These are phyloP conservation scores for Pyrrhosoma nymphula DNA, from an alignment of 2,888 invertebrate species.

Conservation along the genomic window DNA sequence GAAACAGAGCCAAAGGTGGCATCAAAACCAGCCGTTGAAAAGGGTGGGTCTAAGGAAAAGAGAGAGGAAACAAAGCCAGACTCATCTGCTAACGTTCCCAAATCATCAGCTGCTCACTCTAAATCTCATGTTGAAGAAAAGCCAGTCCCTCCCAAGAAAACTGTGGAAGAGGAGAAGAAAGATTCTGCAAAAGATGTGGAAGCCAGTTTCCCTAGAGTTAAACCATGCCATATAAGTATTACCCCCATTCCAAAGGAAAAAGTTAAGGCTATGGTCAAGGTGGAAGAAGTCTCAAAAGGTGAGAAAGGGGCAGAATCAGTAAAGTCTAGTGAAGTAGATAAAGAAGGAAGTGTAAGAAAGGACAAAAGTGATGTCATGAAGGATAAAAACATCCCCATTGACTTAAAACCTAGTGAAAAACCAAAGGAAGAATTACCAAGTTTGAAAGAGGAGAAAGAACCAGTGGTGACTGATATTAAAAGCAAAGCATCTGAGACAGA, in stretches of 20 bases:
- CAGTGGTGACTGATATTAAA: conserved; percentile 68
- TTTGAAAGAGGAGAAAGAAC: conserved; percentile 67
- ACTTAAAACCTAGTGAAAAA: background rate
- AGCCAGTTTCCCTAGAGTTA: background rate
- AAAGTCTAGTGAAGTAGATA: background rate
- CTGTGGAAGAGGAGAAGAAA: background rate
- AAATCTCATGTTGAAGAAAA: background rate
- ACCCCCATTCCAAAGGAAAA: background rate
- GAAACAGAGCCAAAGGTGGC: background rate
- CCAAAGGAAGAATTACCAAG: background rate
- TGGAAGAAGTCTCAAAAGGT: background rate
- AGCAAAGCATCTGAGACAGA: background rate
- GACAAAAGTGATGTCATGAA: background rate
- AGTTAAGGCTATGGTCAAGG: background rate
- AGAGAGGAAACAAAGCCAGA: background rate
- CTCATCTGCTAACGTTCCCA: background rate
- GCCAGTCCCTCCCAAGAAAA: background rate
- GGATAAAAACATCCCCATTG: background rate
- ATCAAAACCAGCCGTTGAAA: background rate
- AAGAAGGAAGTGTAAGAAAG: background rate
- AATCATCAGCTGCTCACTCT: background rate
- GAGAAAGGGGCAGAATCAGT: background rate
- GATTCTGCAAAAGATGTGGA: background rate
- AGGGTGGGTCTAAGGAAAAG: background rate
- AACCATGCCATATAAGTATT: background rate